A percentile compares a stretch with the other conserved stretches of the same genome.
These are phyloP conservation scores for Pyrocephalus nanus DNA, from an alignment of 2,797 vertebrate genomes.

Conservation along the genomic window DNA sequence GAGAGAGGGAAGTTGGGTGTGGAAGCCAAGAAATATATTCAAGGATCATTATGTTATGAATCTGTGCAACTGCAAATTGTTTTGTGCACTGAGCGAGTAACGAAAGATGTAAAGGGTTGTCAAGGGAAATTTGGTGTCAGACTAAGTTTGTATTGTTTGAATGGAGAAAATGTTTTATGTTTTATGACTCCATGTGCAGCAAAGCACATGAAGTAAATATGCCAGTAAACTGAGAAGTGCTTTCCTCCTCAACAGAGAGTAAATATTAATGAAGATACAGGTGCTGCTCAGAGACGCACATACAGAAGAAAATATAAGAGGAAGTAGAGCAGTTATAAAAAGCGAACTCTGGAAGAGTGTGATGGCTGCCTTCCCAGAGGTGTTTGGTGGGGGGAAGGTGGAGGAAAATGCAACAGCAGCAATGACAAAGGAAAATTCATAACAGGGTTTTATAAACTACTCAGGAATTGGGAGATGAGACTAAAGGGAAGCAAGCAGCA, in stretches of 20 bases:
- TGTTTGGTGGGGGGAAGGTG: background rate
- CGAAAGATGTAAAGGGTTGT: rapidly evolving
- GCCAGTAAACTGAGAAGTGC: constrained; percentile 44
- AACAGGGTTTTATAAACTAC: background rate
- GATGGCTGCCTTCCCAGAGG: constrained; percentile 51
- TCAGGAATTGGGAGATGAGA: background rate
- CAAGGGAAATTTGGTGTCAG: constrained; percentile 6
- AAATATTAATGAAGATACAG: constrained; percentile 65
- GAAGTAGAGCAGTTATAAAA: constrained; percentile 72
- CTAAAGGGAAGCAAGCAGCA: background rate
- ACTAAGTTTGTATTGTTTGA: constrained; percentile 5
- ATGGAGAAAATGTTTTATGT: background rate
- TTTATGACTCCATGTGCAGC: background rate
- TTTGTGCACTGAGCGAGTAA: background rate
- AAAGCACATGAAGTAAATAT: constrained; percentile 46
- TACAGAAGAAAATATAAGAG: constrained; percentile 10
- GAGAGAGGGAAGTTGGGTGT: background rate
- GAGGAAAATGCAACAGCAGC: background rate
- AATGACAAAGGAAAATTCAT: constrained; percentile 21
- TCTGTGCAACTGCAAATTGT: background rate
- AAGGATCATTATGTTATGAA: background rate
- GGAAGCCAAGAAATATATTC: background rate
- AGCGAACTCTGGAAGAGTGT: constrained; percentile 34
- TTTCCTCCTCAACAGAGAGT: constrained; percentile 36
- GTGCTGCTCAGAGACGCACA: background rate